Evolutionary conservation across 2,888 invertebrate genomes (phyloP).

Genomic region (Drosophila flavopinicola): DNA sequence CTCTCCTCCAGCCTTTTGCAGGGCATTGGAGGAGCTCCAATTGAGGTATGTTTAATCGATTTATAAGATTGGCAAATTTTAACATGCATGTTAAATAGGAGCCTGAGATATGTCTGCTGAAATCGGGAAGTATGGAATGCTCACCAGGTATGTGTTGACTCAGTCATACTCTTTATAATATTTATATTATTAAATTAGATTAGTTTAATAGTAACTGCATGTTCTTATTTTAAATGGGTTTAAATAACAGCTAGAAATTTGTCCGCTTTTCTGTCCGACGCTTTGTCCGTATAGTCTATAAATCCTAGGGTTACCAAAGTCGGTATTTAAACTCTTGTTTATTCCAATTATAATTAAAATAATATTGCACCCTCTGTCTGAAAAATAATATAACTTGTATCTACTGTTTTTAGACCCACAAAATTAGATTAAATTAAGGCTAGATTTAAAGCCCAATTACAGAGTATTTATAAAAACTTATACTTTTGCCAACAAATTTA

Average conservation of each 20-base stretch:
- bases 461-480: conserved; percentile 2
- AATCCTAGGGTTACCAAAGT: neutral
- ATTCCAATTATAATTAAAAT: no score
- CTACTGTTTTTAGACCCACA: neutral
- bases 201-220: neutral
- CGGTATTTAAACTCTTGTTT: neutral
- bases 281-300: neutral
- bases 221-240: neutral
- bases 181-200: neutral
- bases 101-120: conserved; percentile 40
- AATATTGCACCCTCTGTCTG: no score
- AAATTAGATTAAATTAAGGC: neutral
- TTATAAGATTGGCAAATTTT: neutral
- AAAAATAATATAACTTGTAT: neutral
- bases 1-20: conserved; percentile 17
- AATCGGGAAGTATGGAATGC: conserved; percentile 39
- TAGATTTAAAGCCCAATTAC: no score
- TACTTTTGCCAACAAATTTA: conserved; percentile 16
- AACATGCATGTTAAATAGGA: conserved; percentile 11
- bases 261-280: neutral
- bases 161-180: neutral
- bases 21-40: conserved; percentile 32
- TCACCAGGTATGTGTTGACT: conserved; percentile 36
- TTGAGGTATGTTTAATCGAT: conserved; percentile 25
- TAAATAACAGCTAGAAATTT: neutral